phyloP scores from a whole-genome alignment of 2,888 invertebrate genomes.

The Emesis russula region DNA sequence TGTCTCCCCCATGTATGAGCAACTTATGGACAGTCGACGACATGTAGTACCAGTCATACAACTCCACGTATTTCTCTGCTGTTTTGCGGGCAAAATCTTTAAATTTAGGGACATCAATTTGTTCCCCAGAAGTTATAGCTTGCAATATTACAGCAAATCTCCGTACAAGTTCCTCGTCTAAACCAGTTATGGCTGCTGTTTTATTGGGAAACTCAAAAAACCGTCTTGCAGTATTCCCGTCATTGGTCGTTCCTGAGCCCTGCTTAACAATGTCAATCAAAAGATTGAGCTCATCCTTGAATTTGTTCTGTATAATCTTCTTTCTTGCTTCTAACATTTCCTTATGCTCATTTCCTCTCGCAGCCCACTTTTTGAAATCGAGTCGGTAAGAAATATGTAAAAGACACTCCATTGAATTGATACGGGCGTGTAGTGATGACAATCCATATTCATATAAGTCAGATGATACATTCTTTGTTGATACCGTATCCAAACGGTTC shows the following conservation, averaged over 20 bases:
- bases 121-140: slow-evolving; percentile 26
- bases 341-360: slow-evolving; percentile 14
- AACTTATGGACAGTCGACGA: slow-evolving; percentile 18
- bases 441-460: too few relatives aligned
- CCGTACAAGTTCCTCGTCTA: background rate
- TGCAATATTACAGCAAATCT: slow-evolving; percentile 19
- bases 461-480: too few relatives aligned
- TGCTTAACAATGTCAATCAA: slow-evolving; percentile 9
- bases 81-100: background rate
- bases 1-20: background rate
- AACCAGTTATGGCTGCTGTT: slow-evolving; percentile 17
- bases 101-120: slow-evolving; percentile 4
- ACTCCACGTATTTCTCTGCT: background rate
- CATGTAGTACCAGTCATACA: slow-evolving; percentile 21
- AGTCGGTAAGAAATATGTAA: background rate
- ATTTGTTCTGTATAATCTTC: slow-evolving; percentile 11
- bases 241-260: slow-evolving; percentile 10
- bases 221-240: slow-evolving; percentile 22
- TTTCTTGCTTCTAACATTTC: slow-evolving; percentile 16
- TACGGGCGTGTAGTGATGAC: background rate
- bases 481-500: too few relatives aligned
- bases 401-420: background rate
- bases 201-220: slow-evolving; percentile 10
- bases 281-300: slow-evolving; percentile 5
- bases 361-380: slow-evolving; percentile 26